Evolutionary conservation across 2,113 vertebrate species (phyloP).

Genomic region (Suncus etruscus): DNA sequence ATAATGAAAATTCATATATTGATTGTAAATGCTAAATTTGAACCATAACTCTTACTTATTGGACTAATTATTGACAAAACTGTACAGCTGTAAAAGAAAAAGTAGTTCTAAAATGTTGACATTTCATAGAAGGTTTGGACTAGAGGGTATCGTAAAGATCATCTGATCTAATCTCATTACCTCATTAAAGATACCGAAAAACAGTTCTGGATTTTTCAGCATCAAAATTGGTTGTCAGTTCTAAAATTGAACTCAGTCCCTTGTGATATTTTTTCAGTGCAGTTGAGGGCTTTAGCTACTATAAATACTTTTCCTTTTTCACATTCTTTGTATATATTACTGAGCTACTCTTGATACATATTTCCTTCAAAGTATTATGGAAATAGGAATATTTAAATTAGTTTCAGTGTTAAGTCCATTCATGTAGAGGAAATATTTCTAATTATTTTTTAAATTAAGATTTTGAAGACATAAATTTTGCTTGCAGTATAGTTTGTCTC

Average conservation of each 20-base stretch:
- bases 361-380: conserved; percentile 52
- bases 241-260: conserved; percentile 4
- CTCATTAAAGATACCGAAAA: conserved; percentile 24
- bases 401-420: conserved; percentile 41
- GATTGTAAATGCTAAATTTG: conserved; percentile 57
- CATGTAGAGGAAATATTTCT: conserved; percentile 1
- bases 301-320: conserved; percentile 36
- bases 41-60: conserved; percentile 41
- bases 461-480: conserved; percentile 70
- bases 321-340: conserved; percentile 19
- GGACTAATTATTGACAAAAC: conserved; percentile 57
- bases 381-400: conserved; percentile 56
- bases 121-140: conserved; percentile 42
- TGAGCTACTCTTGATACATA: conserved; percentile 11
- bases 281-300: not conserved
- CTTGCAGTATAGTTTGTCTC: conserved; percentile 66
- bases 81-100: conserved; percentile 61
- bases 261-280: not conserved
- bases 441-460: conserved; percentile 33
- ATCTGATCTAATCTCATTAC: conserved; percentile 23
- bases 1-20: conserved; percentile 64
- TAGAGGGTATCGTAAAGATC: conserved; percentile 44
- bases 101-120: conserved; percentile 64
- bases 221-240: not conserved
- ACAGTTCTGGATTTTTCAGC: conserved; percentile 11